These are phyloP conservation scores for Apus apus DNA, from an alignment of 2,113 vertebrate species.

Conservation along the genomic window DNA sequence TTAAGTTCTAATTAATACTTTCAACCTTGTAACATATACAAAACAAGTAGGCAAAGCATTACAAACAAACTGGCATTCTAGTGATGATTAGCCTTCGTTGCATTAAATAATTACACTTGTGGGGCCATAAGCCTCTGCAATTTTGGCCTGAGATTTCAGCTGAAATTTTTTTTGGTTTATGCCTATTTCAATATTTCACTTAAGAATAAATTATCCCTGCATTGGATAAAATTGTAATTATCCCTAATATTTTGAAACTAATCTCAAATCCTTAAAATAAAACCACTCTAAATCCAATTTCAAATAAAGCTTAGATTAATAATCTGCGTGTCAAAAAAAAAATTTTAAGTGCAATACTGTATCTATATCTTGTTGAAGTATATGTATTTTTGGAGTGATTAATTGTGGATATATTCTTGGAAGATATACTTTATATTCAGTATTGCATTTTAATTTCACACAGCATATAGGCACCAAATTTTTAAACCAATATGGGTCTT, in stretches of 20 bases:
- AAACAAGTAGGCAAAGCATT: conserved; percentile 58
- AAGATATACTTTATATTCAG: not conserved
- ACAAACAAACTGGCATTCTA: conserved; percentile 37
- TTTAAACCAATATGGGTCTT: not conserved
- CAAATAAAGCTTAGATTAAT: conserved; percentile 37
- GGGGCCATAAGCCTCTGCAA: conserved; percentile 7
- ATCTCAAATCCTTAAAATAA: conserved; percentile 61
- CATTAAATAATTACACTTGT: conserved; percentile 18
- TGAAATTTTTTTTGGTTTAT: conserved; percentile 27
- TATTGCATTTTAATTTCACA: not conserved
- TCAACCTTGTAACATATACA: conserved; percentile 52
- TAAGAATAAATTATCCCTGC: conserved; percentile 47
- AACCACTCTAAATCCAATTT: conserved; percentile 50
- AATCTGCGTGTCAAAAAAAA: conserved; percentile 46
- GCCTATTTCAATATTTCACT: conserved; percentile 12
- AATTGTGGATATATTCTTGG: not conserved
- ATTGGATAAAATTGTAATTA: conserved; percentile 49
- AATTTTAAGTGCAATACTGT: not conserved
- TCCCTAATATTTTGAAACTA: conserved; percentile 37
- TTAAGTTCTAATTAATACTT: conserved; percentile 68
- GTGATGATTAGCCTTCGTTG: conserved; percentile 47
- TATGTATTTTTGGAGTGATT: conserved; percentile 16
- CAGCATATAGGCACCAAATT: not conserved
- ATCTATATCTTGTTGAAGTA: not conserved
- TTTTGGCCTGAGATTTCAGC: conserved; percentile 51